Conservation (phyloP, 2,797 vertebrate species). For the Pseudochirops cupreus region DNA sequence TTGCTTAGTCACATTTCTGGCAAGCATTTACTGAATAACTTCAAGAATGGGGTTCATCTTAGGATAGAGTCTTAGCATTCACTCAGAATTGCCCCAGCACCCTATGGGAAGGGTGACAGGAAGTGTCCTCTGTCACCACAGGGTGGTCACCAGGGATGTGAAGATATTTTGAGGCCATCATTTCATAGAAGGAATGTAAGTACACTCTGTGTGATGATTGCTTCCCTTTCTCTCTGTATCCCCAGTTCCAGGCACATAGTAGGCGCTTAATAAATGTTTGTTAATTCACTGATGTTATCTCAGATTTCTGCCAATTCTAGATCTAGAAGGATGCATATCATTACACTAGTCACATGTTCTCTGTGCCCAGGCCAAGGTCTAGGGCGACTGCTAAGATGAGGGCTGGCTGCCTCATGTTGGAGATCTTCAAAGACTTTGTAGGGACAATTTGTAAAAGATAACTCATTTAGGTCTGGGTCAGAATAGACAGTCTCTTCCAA, state of each 20-base stretch:
- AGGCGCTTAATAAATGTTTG: neutral
- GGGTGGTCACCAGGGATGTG: neutral
- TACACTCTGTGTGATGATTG: neutral
- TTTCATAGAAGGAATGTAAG: neutral
- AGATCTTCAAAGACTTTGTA: neutral
- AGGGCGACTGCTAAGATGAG: neutral
- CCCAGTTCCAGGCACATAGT: neutral
- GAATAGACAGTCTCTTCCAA: neutral
- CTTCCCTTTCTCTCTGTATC: neutral
- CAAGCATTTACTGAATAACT: constrained; percentile 11
- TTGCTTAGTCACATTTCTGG: constrained; percentile 15
- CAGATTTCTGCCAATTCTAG: neutral
- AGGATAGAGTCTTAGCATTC: neutral
- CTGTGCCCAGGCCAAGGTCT: neutral
- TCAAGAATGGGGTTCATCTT: neutral
- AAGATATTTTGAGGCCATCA: neutral
- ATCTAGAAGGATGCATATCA: neutral
- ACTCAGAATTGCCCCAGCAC: neutral
- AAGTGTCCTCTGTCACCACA: neutral
- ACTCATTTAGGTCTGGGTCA: neutral
- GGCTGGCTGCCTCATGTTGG: neutral
- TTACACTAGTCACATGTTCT: neutral
- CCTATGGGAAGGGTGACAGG: neutral
- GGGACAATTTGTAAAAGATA: neutral
- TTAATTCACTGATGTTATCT: neutral